Conservation (phyloP, 2,797 vertebrate genomes). For the Pangasius krempfi region DNA sequence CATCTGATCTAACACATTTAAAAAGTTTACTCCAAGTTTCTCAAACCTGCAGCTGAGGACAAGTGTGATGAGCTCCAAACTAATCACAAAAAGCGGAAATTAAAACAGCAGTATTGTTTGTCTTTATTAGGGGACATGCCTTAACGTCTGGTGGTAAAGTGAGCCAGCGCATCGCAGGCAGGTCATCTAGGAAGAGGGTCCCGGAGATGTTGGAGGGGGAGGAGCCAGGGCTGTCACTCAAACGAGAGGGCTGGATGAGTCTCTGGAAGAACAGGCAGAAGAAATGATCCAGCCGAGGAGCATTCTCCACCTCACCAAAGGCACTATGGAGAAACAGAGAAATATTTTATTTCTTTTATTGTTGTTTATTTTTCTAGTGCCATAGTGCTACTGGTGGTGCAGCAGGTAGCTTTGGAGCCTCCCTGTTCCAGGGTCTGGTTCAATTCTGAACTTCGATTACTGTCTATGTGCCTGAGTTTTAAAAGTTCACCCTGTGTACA, state of each 20-base stretch:
- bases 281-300: slow-evolving; percentile 88
- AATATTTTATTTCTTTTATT: neutral
- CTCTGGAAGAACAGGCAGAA: slow-evolving; percentile 95
- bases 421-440: neutral
- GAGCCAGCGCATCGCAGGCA: slow-evolving; percentile 91
- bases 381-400: neutral
- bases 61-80: neutral
- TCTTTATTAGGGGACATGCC: slow-evolving; percentile 66
- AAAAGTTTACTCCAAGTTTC: neutral
- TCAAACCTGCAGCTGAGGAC: neutral
- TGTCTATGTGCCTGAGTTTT: neutral
- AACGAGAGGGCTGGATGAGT: slow-evolving; percentile 79
- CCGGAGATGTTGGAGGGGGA: slow-evolving; percentile 66
- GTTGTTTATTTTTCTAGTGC: neutral
- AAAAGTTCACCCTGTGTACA: neutral
- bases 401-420: neutral
- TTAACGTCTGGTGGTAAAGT: slow-evolving; percentile 86
- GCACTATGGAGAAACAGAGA: slow-evolving; percentile 74
- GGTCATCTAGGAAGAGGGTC: slow-evolving; percentile 78
- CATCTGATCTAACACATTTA: neutral
- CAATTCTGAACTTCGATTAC: neutral
- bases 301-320: slow-evolving; percentile 83
- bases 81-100: neutral
- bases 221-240: slow-evolving; percentile 63
- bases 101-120: neutral